A percentile compares a stretch with the other conserved stretches of the same genome.
phyloP scores from a whole-genome alignment of 2,797 vertebrate genomes.

The Scolopax bukidnonensis region DNA sequence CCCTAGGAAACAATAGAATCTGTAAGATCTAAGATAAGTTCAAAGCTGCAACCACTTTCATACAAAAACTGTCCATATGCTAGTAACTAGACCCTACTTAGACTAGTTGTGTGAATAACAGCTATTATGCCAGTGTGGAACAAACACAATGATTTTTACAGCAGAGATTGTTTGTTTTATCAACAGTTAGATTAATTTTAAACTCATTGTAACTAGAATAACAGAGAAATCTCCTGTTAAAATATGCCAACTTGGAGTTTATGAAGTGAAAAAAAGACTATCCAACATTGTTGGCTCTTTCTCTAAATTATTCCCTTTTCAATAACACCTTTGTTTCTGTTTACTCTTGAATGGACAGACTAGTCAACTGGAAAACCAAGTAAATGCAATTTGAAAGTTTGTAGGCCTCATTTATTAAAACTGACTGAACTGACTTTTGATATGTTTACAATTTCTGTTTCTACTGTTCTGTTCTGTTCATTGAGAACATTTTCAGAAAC shows the following conservation, averaged over 20 bases:
- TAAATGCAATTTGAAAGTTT: not conserved
- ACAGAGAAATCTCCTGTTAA: not conserved
- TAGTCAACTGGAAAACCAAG: slow-evolving; percentile 34
- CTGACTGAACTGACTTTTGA: not conserved
- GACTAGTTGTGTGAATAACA: not conserved
- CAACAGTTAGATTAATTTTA: slow-evolving; percentile 10
- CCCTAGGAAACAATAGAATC: not conserved
- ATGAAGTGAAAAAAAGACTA: slow-evolving; percentile 4
- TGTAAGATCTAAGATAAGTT: not conserved
- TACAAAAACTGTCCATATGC: not conserved
- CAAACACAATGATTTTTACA: not conserved
- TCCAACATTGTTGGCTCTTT: not conserved
- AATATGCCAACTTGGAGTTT: not conserved
- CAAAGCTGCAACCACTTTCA: not conserved
- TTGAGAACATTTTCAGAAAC: not conserved
- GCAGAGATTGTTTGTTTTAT: not conserved
- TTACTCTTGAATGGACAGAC: slow-evolving; percentile 10
- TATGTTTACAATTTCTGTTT: not conserved
- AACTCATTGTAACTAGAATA: not conserved
- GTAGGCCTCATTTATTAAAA: not conserved
- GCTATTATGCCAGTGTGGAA: not conserved
- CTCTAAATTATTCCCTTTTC: not conserved
- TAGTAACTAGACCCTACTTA: not conserved
- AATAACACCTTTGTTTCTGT: slow-evolving; percentile 28
- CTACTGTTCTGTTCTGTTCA: not conserved